These are phyloP conservation scores for Leptinotarsa texana DNA, from an alignment of 1,140 invertebrate species.

Conservation along the genomic window DNA sequence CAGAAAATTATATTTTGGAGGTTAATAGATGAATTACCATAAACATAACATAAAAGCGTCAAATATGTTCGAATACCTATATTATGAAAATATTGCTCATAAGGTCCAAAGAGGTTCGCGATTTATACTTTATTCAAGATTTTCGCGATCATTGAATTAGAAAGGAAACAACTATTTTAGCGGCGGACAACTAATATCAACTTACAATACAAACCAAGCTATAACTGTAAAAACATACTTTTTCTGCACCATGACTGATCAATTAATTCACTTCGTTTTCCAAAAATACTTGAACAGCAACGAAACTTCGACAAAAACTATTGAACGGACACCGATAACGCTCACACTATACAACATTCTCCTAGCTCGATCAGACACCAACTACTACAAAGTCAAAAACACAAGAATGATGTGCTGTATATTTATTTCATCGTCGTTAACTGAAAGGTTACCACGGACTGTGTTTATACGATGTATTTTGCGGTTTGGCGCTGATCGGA, in stretches of 20 bases:
- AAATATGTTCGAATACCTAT: too few species aligned
- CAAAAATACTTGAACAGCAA: not conserved
- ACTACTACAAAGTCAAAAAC: not conserved
- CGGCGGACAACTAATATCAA: too few species aligned
- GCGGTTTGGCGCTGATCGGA: not conserved
- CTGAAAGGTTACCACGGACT: not conserved
- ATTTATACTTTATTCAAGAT: too few species aligned
- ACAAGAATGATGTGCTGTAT: conserved; percentile 1
- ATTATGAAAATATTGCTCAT: too few species aligned
- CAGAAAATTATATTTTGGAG: too few species aligned
- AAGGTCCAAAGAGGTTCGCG: too few species aligned
- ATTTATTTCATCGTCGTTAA: not conserved
- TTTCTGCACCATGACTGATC: not conserved
- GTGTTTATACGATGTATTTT: conserved; percentile 6
- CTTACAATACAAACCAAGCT: too few species aligned
- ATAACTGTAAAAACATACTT: not conserved
- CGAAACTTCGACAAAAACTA: not conserved
- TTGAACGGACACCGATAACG: not conserved
- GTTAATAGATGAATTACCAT: too few species aligned
- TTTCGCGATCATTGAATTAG: too few species aligned
- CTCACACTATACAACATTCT: not conserved
- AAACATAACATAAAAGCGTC: too few species aligned
- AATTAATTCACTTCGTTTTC: not conserved
- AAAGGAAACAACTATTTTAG: too few species aligned
- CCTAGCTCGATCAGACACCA: not conserved